Base-by-base conservation (phyloP, 2,888 invertebrate species). In the Sylvicola cinctus region DNA sequence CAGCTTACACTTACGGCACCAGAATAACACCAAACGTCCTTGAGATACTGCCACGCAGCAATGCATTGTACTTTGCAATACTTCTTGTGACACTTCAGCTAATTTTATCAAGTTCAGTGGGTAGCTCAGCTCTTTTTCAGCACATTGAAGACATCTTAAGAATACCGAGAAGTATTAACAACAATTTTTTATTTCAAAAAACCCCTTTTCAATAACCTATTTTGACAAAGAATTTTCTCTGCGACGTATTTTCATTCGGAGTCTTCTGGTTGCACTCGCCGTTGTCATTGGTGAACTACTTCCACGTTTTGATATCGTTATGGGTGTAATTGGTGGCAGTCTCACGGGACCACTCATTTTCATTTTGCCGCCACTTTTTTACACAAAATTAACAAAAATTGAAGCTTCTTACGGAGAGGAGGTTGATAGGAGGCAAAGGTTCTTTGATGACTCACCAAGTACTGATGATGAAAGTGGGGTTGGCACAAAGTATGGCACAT, bases 241-340 rank as follows among this genome's bases (percentile, higher is more conserved):
- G 50, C 71, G 71, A 48, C 66, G 88, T 26, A 74, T 77, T 40
- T 54, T 74, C 1, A 49, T 81, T 16, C 64, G 88, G 32, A 76
- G 83, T 2, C 52, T 65, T 1, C 58, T 87, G 11, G 66, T 83
- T 10, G 62, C 70, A 1, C 42, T 76, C 3, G 76, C 77, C 1
- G 69, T 88, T 5, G 65, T 81, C 20, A 60, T 87, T 3, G 84
- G 79, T 0, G 83, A 84, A 54, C 67, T 77, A 0, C 73, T 88
- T 1, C 87, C 90, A 2, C 65, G 76, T 41, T 87, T 90, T 49
- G 85, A 87, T 46, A 61, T 84, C 14, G 76, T 88, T 10, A 78
- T 88, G 74, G 74, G 83, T 2, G 59, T 88, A 1, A 71, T 88
- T 8, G 88, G 90, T 1, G 85, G 84, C 4, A 76, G 81, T 0